Base-by-base conservation (phyloP, 2,888 invertebrate species). In the Spodoptera littoralis region DNA sequence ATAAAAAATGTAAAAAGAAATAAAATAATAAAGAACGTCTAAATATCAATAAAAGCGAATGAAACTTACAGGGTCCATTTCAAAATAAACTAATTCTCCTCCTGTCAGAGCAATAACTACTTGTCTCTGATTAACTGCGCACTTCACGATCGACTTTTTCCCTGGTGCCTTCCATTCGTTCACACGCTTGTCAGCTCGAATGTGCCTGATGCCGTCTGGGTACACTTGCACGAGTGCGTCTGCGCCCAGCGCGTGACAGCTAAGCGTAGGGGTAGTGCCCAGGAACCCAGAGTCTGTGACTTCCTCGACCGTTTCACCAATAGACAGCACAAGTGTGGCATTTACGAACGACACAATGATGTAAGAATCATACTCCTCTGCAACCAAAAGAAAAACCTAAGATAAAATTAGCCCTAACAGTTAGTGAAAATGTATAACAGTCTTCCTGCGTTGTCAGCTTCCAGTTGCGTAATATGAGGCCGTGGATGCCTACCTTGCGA, bases 271-370 rank as follows among this genome's bases (percentile, higher is more conserved):
- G 0, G 99, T 99, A 0, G 99, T 99, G 66, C 99, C 99, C 84
- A 99, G 95, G 91, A 99, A 99, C 49, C 99, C 99, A 70, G 99
- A 99, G 92, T 99, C 99, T 0, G 99, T 99, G 27, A 99, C 99
- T 97, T 99, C 99, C 93, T 99, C 99, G n/a, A 99, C 99, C 12
- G 99, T 99, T 93, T 99, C 99, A 79, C 99, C 99, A 89, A 99
- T 99, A 82, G 99, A 99, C 84, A 99, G 96, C 75, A 99, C 99
- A 86, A 99, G 96, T 13, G 99, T 99, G 80, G 99, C 99, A 83
- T 96, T 96, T 73, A 99, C 98, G 97, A 99, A 99, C 55, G 99
- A 99, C 84, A 99, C 99, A 91, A 99, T 99, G 96, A 99, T 99
- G 96, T 99, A 99, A 58, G 99, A 98, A 96, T 99, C 99, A 95